A percentile compares a stretch with the other conserved stretches of the same genome.
Conservation (phyloP, 1,140 invertebrate species). For the Euwallacea similis region DNA sequence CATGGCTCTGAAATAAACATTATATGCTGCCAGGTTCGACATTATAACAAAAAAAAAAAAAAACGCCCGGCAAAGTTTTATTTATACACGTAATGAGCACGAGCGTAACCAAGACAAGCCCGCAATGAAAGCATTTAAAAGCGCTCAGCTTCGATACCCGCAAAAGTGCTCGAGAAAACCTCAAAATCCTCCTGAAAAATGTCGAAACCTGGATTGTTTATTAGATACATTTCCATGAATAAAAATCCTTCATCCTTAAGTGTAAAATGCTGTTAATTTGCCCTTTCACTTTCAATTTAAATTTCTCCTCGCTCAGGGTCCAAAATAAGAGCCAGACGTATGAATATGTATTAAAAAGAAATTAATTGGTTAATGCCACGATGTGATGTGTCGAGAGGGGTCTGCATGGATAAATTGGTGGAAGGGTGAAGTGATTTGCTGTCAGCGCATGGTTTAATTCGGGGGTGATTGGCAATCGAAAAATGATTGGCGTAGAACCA, state of each 20-base stretch:
- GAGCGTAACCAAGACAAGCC: neutral
- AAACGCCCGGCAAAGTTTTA: neutral
- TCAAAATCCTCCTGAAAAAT: no score
- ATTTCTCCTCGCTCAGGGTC: neutral
- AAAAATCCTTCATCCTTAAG: slow-evolving; percentile 7
- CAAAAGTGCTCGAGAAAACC: no score
- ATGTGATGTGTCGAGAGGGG: neutral
- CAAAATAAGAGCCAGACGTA: neutral
- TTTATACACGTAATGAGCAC: neutral
- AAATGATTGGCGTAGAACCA: no score
- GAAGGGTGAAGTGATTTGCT: no score
- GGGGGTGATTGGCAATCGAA: no score
- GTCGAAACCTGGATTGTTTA: no score
- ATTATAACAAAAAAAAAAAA: slow-evolving; percentile 20
- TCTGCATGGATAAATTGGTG: no score
- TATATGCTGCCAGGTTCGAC: slow-evolving; percentile 26
- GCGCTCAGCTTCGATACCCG: neutral
- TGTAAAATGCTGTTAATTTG: slow-evolving; percentile 20
- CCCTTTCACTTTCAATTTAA: slow-evolving; percentile 14
- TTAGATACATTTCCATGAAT: neutral
- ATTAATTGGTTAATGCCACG: slow-evolving; percentile 4
- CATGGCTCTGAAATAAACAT: slow-evolving; percentile 36
- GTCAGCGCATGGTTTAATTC: no score
- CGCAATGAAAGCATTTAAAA: neutral
- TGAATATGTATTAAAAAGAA: slow-evolving; percentile 18